Evolutionary conservation across 1,140 invertebrate genomes (phyloP), one percentile per base, ranked within the genome.

Genomic region (Aleiodes sp.): DNA sequence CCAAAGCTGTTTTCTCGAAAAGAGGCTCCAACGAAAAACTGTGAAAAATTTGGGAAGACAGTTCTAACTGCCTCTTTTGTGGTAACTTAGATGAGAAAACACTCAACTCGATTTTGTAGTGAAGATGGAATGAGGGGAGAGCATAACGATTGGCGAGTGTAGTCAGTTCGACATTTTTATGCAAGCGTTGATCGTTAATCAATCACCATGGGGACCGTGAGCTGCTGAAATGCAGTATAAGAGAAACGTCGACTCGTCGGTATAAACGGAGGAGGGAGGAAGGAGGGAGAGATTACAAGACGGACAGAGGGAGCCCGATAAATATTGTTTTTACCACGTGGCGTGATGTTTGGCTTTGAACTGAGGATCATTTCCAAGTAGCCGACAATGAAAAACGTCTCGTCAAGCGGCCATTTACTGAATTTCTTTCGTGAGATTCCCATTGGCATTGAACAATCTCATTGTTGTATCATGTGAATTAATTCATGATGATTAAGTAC

Each of bases 131-230:
- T 29, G 31, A 24, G 16, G 35, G n/a, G 14, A 14, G n/a, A 52
- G 24, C 16, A 59, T 12, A 57, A 46, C 9, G 33, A 14, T 10
- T n/a, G n/a, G 61, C 46, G 62, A 29, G 37, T n/a, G 26, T 14
- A 65, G n/a, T 60, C 39, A 29, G 67, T 37, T 75, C 64, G 64
- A 73, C 72, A 78, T 75, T 79, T 79, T 80, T 80, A 80, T 80
- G 77, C 78, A 79, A 80, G 77, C 72, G 67, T 29, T 73, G 77
- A 79, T 80, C 79, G 76, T 81, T 81, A 81, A 81, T 81, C 79
- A 81, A 81, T 81, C 79, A 80, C 71, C 59, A 37, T 65, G 73
- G 39, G 67, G 52, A 21, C 56, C 37, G 41, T n/a, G n/a, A n/a
- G n/a, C n/a, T n/a, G n/a, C n/a, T n/a, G n/a, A n/a, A n/a, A n/a